Percentiles rank a stretch among this genome's conserved stretches.
Conservation (phyloP, 2,113 vertebrate genomes). For the Heteronetta atricapilla region DNA sequence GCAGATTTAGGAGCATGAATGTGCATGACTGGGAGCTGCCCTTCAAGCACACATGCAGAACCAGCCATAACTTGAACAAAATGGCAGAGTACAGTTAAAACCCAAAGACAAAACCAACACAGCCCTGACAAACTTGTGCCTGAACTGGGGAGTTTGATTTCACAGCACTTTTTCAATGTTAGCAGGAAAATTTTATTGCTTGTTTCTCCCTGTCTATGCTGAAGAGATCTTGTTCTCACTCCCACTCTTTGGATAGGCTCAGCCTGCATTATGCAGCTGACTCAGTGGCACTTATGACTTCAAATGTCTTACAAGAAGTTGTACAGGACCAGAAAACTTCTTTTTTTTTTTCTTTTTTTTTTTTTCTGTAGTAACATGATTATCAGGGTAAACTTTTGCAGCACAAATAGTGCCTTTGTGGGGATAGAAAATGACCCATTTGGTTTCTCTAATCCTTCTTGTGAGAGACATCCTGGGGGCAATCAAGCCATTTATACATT, state of each 20-base stretch:
- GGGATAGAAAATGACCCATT: conserved; percentile 49
- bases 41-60: not conserved
- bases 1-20: conserved; percentile 1
- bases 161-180: not conserved
- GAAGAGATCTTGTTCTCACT: not conserved
- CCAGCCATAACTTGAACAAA: not conserved
- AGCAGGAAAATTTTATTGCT: not conserved
- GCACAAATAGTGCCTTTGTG: conserved; percentile 64
- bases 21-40: conserved; percentile 4
- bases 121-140: not conserved
- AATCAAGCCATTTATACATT: conserved; percentile 71
- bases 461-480: conserved; percentile 72
- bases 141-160: not conserved
- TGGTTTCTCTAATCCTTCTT: conserved; percentile 70
- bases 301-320: conserved; percentile 1
- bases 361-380: not conserved
- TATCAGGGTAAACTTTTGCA: conserved; percentile 24
- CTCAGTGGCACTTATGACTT: not conserved
- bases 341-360: not conserved
- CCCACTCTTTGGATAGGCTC: not conserved
- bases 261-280: not conserved
- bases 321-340: conserved; percentile 33
- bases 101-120: not conserved
- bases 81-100: not conserved
- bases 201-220: not conserved